Percentiles rank a stretch among this genome's conserved stretches.
phyloP scores from a whole-genome alignment of 2,797 vertebrate species.

The Brachyalestes nurse region DNA sequence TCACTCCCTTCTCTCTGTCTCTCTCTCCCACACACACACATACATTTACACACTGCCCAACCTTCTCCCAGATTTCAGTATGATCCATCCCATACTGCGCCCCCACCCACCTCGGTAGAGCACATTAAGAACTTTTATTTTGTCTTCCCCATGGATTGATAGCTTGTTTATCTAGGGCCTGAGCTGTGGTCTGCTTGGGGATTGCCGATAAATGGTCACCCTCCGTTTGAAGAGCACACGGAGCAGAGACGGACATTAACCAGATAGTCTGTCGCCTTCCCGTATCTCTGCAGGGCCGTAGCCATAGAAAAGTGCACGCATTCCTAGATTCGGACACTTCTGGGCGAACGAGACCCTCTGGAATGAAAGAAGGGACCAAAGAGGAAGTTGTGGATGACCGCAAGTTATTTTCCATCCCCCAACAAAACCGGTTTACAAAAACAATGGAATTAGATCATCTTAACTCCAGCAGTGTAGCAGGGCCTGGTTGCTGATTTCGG shows the following conservation, averaged over 20 bases:
- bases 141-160: slow-evolving; percentile 58
- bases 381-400: not conserved
- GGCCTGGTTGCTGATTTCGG: not conserved
- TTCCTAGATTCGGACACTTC: slow-evolving; percentile 19
- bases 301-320: slow-evolving; percentile 31
- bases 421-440: slow-evolving; percentile 17
- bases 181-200: not conserved
- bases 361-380: not conserved
- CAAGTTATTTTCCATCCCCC: not conserved
- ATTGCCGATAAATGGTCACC: slow-evolving; percentile 25
- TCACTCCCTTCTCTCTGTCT: not conserved
- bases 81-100: slow-evolving; percentile 11
- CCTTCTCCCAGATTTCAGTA: slow-evolving; percentile 24
- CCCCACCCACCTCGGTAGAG: slow-evolving; percentile 15
- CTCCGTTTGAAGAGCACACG: not conserved
- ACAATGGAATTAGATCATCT: slow-evolving; percentile 7
- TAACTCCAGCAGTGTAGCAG: not conserved
- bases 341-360: slow-evolving; percentile 12
- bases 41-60: slow-evolving; percentile 10
- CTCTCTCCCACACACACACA: not conserved
- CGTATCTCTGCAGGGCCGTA: slow-evolving; percentile 17
- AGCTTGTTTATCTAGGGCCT: slow-evolving; percentile 53
- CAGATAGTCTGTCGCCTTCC: slow-evolving; percentile 31
- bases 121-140: slow-evolving; percentile 58
- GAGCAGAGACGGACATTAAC: slow-evolving; percentile 24